Evolutionary conservation across 2,113 vertebrate species (phyloP).

Genomic region (Rhinoderma darwinii): DNA sequence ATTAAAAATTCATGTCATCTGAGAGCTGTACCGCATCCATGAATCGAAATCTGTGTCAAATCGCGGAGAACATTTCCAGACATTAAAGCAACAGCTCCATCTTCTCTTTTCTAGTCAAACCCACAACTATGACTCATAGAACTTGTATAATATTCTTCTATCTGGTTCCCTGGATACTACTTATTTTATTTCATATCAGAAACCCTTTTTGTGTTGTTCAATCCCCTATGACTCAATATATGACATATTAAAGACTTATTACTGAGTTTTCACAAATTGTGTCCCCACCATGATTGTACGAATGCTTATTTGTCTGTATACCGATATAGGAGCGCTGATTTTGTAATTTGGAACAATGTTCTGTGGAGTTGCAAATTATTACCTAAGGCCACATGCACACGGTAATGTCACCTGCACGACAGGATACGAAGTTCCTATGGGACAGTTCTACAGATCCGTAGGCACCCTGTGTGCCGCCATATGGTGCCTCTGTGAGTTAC

Average conservation of each 20-base stretch:
- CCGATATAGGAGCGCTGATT: neutral
- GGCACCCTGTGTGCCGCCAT: too few species aligned
- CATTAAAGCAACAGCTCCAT: neutral
- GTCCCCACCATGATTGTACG: neutral
- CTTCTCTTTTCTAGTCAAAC: neutral
- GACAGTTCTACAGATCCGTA: too few species aligned
- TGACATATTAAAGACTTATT: neutral
- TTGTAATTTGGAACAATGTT: neutral
- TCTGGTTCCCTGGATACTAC: neutral
- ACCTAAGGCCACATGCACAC: neutral
- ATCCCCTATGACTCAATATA: neutral
- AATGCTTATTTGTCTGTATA: neutral
- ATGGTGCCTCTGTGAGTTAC: too few species aligned
- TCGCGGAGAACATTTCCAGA: slow-evolving; percentile 11
- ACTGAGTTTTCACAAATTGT: neutral
- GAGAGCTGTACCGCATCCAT: slow-evolving; percentile 35
- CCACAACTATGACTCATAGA: neutral
- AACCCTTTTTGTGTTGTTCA: too few species aligned
- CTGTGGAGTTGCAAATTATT: neutral
- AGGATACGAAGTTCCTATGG: too few species aligned
- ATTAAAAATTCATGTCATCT: slow-evolving; percentile 57
- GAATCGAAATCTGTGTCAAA: slow-evolving; percentile 47
- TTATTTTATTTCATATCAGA: neutral
- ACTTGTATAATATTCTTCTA: neutral
- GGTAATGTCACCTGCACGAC: too few species aligned